Evolutionary conservation across 2,113 vertebrate genomes (phyloP).

Genomic region (Otis tarda): DNA sequence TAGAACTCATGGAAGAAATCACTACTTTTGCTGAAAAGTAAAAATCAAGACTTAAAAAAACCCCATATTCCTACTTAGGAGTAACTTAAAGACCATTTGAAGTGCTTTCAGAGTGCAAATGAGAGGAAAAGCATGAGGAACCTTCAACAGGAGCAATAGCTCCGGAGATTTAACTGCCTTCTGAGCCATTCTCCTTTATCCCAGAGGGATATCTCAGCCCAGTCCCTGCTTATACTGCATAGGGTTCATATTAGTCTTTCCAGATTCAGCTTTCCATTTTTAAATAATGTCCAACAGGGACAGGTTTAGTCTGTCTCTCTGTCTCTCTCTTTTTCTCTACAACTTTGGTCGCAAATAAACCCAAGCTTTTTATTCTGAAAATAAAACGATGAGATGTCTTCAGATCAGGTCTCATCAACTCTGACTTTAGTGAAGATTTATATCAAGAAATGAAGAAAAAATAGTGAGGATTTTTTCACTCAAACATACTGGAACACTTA

Average conservation of each 20-base stretch:
- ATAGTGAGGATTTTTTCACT: rapidly evolving
- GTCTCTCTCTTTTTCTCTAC: not conserved
- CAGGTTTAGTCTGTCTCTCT: not conserved
- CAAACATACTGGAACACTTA: not conserved
- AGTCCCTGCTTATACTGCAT: not conserved
- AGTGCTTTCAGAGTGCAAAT: not conserved
- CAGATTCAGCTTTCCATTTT: not conserved
- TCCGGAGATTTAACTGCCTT: not conserved
- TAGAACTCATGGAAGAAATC: rapidly evolving
- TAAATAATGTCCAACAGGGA: rapidly evolving
- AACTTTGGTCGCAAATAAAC: not conserved
- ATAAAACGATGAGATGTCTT: not conserved
- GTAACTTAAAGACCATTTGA: not conserved
- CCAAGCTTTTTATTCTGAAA: not conserved
- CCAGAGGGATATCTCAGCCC: not conserved
- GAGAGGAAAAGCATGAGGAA: not conserved
- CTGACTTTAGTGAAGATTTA: not conserved
- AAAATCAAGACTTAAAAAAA: not conserved
- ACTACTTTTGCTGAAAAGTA: not conserved
- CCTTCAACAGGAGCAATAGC: not conserved
- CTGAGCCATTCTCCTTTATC: not conserved
- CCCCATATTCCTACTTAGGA: not conserved
- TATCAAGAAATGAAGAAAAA: not conserved
- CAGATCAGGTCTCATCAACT: not conserved
- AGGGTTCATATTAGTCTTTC: not conserved